Base-by-base conservation (phyloP, 2,797 vertebrate species). In the Micropoecilia bifurca region DNA sequence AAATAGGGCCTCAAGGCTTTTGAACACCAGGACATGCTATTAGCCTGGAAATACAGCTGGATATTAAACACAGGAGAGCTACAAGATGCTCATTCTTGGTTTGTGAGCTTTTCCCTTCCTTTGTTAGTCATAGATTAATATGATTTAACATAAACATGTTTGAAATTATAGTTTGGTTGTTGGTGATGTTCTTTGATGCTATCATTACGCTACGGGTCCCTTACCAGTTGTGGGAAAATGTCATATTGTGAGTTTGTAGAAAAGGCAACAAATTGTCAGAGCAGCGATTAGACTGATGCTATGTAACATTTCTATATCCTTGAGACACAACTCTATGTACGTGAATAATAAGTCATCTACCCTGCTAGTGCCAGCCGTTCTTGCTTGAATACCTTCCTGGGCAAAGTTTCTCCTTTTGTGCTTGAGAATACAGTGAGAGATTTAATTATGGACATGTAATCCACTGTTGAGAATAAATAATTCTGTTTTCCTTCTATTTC, bases 1-100 rank as follows among this genome's bases (percentile, higher is more conserved):
- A 90, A 79, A 90, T 74, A 72, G 77, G 87, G 82, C 83, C 85
- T 93, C 79, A 80, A 86, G 92, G 84, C 91, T 89, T 92, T 90
- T 90, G 90, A 90, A 87, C 43, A 18, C 76, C 36, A 41, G 55
- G 82, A 73, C 77, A 79, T 82, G 78, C 83, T 91, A 88, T 92
- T 87, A 90, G 86, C 77, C 45, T 84, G 84, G 77, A 82, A 88
- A 88, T 80, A 80, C 80, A 71, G 45, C 18, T 59, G 4, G 76
- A 80, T 47, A 81, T 76, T 82, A 75, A 87, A 81, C 85, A 84
- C 80, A 53, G 80, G 69, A 45, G 73, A 90, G 77, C 77, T 77
- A 61, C 72, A 74, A 79, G 74, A 73, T 12, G 75, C 80, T 87
- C 74, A 81, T 89, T 88, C 88, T 84, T 90, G 84, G 80, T 90